These are phyloP conservation scores for Condylura cristata DNA, from an alignment of 2,113 vertebrate genomes.

Conservation along the genomic window DNA sequence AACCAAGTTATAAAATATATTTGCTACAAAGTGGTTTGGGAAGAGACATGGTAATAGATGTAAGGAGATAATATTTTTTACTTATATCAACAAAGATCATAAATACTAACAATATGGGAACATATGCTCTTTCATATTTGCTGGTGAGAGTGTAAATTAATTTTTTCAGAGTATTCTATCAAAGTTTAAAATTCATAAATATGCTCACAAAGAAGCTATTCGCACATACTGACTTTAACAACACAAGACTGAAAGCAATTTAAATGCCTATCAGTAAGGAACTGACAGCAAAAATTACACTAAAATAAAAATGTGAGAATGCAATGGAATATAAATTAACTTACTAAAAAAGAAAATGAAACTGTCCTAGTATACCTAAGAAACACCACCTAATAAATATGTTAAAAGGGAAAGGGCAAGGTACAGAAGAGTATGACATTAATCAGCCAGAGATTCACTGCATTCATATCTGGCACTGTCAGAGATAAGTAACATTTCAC, in stretches of 20 bases:
- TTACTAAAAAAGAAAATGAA: conserved; percentile 10
- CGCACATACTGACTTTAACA: not conserved
- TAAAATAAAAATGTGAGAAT: not conserved
- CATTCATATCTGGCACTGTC: conserved; percentile 8
- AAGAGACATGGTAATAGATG: not conserved
- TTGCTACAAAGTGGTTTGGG: conserved; percentile 36
- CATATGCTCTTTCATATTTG: not conserved
- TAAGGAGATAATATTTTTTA: conserved; percentile 1
- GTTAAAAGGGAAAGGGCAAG: not conserved
- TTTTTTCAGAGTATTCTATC: not conserved
- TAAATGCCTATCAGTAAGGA: not conserved
- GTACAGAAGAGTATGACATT: not conserved
- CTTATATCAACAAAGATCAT: conserved; percentile 24
- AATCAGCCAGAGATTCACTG: not conserved
- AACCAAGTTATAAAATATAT: conserved; percentile 12
- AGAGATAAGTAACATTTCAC: not conserved
- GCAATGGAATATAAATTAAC: not conserved
- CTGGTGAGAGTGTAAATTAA: not conserved
- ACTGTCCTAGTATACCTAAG: not conserved
- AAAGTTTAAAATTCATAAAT: conserved; percentile 29
- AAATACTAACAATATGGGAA: not conserved
- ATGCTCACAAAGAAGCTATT: not conserved
- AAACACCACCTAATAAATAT: not conserved
- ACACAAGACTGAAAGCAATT: not conserved
- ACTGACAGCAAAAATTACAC: conserved; percentile 2